Conservation (phyloP, 2,797 vertebrate species). For the Phataginus tetradactyla region DNA sequence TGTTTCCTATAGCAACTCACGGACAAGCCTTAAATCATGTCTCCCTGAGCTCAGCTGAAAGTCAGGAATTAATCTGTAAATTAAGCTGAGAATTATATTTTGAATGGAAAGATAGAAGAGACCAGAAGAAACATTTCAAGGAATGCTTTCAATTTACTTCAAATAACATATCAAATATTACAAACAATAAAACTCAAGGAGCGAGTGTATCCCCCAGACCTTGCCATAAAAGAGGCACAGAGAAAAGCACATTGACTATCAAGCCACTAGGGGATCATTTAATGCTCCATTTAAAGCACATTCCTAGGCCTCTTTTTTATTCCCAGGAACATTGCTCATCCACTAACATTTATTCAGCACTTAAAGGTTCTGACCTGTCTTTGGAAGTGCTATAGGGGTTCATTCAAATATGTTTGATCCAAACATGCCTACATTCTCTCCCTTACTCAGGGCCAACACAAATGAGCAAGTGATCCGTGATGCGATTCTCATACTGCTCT, state of each 20-base stretch:
- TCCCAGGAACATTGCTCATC: slow-evolving; percentile 1
- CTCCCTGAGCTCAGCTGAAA: neutral
- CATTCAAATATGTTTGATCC: neutral
- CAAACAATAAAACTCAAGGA: slow-evolving; percentile 25
- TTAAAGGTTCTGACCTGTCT: neutral
- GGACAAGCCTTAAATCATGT: neutral
- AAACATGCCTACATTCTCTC: neutral
- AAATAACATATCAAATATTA: slow-evolving; percentile 43
- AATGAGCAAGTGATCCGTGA: neutral
- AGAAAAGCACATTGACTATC: neutral
- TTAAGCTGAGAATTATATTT: neutral
- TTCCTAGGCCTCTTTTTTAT: slow-evolving; percentile 22
- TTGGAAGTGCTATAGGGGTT: neutral
- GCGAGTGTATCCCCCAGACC: neutral
- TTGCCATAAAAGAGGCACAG: neutral
- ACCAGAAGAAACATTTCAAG: slow-evolving; percentile 22
- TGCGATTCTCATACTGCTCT: neutral
- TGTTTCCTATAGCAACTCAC: neutral
- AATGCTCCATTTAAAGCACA: neutral
- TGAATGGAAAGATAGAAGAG: neutral
- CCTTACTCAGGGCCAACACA: neutral
- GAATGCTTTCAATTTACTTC: slow-evolving; percentile 46
- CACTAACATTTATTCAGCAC: neutral
- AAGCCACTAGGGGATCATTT: neutral
- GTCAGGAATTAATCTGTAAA: neutral